A percentile compares a stretch with the other conserved stretches of the same genome.
Conservation (phyloP, 2,888 invertebrate species). For the Apamea crenata region DNA sequence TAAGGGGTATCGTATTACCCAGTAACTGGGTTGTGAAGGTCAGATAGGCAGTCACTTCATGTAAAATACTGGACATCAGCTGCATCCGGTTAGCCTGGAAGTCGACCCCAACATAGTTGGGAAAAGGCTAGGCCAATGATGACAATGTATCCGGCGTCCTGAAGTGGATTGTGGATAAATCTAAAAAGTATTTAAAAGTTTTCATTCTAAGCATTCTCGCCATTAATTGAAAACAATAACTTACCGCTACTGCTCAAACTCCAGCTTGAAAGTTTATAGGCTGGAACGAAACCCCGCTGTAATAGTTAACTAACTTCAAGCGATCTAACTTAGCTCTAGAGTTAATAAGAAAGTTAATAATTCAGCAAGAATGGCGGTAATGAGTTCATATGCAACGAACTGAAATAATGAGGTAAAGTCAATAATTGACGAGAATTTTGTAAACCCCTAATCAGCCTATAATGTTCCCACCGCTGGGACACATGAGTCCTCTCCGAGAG, state of each 20-base stretch:
- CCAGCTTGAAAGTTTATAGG: conserved; percentile 34
- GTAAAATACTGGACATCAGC: no score
- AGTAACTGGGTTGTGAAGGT: no score
- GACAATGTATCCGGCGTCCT: not conserved
- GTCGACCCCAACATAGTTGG: no score
- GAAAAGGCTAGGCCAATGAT: no score
- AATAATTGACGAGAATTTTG: not conserved
- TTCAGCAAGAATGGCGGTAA: conserved; percentile 11
- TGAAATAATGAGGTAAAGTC: not conserved
- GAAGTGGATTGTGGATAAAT: not conserved
- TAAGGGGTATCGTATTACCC: no score
- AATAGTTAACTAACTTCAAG: conserved; percentile 20
- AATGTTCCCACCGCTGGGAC: no score
- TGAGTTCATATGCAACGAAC: not conserved
- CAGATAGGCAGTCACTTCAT: no score
- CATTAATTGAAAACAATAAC: conserved; percentile 39
- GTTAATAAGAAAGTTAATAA: conserved; percentile 39
- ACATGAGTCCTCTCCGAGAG: no score
- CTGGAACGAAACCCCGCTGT: conserved; percentile 18
- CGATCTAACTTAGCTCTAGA: conserved; percentile 23
- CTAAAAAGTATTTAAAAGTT: conserved; percentile 8
- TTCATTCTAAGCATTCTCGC: not conserved
- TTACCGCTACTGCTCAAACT: conserved; percentile 22
- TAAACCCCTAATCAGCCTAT: not conserved
- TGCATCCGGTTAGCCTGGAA: no score